Percentiles rank a stretch among this genome's conserved stretches.
These are phyloP conservation scores for Hypotaenidia philippensis DNA, from an alignment of 2,797 vertebrate genomes.

Conservation along the genomic window DNA sequence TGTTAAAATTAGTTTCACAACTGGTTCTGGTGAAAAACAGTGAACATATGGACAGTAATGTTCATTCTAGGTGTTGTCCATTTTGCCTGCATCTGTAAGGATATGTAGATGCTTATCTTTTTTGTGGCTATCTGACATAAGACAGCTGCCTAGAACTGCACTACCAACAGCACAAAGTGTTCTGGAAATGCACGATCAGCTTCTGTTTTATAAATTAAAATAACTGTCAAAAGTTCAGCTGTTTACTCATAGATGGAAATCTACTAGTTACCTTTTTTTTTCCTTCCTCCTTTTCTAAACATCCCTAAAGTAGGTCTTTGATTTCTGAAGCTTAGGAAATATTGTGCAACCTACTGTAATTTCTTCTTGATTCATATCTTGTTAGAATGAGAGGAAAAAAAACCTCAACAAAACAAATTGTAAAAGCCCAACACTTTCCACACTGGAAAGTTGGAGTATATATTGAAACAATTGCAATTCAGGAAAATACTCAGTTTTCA, in stretches of 20 bases:
- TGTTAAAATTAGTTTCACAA: neutral
- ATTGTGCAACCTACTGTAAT: accelerated
- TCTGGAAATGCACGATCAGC: neutral
- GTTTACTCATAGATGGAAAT: neutral
- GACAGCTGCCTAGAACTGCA: neutral
- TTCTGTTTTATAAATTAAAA: neutral
- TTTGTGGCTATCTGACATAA: neutral
- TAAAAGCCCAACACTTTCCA: accelerated
- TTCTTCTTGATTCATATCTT: neutral
- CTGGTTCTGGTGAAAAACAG: neutral
- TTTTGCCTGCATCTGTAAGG: neutral
- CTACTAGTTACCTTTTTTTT: neutral
- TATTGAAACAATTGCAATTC: neutral
- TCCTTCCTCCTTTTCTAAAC: no score
- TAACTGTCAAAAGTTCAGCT: neutral
- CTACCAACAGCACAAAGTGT: neutral
- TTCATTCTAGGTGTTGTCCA: neutral
- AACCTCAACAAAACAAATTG: accelerated
- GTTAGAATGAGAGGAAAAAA: neutral
- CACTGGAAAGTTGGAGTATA: neutral
- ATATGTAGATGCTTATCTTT: neutral
- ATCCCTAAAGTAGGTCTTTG: neutral
- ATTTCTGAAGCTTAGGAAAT: neutral
- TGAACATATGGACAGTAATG: neutral
- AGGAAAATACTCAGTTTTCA: neutral